These are phyloP conservation scores for Pteruthius melanotis DNA, from an alignment of 2,113 vertebrate species.

Conservation along the genomic window DNA sequence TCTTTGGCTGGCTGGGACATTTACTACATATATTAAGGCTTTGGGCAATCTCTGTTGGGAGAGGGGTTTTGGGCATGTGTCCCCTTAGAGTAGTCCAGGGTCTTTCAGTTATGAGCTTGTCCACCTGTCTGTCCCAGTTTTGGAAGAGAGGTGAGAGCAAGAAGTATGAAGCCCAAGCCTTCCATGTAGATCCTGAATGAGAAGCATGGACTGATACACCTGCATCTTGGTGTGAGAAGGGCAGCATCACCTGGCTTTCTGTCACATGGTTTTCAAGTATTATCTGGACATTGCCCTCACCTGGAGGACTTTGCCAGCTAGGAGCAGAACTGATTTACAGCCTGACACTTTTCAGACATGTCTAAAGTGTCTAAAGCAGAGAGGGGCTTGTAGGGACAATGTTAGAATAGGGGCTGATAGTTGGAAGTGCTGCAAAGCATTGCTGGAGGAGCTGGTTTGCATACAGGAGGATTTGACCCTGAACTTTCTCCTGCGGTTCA, in stretches of 20 bases:
- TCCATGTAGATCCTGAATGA: not conserved
- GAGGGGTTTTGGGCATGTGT: not conserved
- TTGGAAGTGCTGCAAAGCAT: not conserved
- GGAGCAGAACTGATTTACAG: not conserved
- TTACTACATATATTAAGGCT: not conserved
- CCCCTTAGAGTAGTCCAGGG: not conserved
- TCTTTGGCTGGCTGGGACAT: not conserved
- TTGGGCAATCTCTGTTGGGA: not conserved
- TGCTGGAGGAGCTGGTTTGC: not conserved
- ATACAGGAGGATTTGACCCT: not conserved
- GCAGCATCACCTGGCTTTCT: not conserved
- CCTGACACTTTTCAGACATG: not conserved
- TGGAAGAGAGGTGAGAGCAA: not conserved
- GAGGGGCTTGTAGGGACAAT: not conserved
- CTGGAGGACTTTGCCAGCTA: not conserved
- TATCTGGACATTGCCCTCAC: not conserved
- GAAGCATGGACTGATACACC: not conserved
- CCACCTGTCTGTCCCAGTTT: not conserved
- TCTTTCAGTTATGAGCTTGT: not conserved
- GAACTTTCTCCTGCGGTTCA: slow-evolving; percentile 38
- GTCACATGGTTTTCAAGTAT: not conserved
- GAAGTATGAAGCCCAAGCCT: not conserved
- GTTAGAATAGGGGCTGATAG: not conserved
- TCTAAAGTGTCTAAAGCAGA: not conserved
- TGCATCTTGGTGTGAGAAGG: not conserved